phyloP scores from a whole-genome alignment of 2,113 vertebrate species.

The Gobiocypris rarus region DNA sequence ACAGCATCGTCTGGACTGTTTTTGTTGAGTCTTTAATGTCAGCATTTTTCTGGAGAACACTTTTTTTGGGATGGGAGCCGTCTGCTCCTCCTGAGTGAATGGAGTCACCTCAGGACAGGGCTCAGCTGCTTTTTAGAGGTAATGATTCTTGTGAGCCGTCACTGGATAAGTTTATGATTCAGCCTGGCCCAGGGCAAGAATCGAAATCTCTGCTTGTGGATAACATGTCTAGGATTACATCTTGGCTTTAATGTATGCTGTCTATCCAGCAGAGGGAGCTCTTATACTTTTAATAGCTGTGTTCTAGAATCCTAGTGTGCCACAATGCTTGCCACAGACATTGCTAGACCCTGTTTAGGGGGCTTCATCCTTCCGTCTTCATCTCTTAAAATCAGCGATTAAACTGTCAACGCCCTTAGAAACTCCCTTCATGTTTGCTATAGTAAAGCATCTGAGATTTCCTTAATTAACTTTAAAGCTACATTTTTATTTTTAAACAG shows the following conservation, averaged over 20 bases:
- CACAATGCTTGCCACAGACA: not conserved
- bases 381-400: not conserved
- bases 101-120: not conserved
- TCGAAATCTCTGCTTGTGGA: not conserved
- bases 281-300: slow-evolving; percentile 16
- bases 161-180: not conserved
- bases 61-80: slow-evolving; percentile 7
- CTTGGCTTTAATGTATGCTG: not conserved
- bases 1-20: slow-evolving; percentile 15
- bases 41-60: slow-evolving; percentile 8
- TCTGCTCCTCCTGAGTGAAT: not conserved
- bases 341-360: not conserved
- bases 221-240: not conserved
- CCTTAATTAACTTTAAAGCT: no score
- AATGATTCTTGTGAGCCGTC: not conserved
- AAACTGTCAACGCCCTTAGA: not conserved
- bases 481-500: no score
- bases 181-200: not conserved
- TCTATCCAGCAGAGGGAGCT: slow-evolving; percentile 52
- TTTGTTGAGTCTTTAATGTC: slow-evolving; percentile 21
- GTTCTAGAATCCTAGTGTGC: not conserved
- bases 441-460: not conserved
- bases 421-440: not conserved
- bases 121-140: not conserved
- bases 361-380: not conserved